Conservation (phyloP, 1,140 invertebrate species). For the Parasteatoda tepidariorum region DNA sequence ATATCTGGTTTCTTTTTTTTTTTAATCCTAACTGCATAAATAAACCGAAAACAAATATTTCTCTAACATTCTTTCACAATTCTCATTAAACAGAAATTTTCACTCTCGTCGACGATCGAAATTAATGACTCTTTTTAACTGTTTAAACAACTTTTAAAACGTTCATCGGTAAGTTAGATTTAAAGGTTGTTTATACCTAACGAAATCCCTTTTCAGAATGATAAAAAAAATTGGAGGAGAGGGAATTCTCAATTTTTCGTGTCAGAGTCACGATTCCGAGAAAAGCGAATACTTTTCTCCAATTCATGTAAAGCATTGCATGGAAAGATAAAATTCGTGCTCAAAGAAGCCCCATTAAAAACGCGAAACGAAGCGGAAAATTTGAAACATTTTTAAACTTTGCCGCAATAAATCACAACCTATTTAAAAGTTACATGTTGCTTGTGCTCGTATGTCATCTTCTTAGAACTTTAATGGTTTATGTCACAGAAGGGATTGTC, state of each 20-base stretch:
- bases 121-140: neutral
- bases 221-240: neutral
- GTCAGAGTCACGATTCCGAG: neutral
- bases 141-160: neutral
- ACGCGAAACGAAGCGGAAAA: conserved; percentile 51
- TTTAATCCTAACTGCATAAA: too few relatives aligned
- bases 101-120: too few relatives aligned
- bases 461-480: too few relatives aligned
- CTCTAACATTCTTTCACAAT: too few relatives aligned
- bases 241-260: neutral
- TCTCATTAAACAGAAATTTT: too few relatives aligned
- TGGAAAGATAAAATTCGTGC: neutral
- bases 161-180: neutral
- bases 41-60: too few relatives aligned
- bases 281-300: conserved; percentile 31
- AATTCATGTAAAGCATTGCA: neutral
- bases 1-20: too few relatives aligned
- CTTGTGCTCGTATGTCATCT: too few relatives aligned
- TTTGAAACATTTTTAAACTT: conserved; percentile 48
- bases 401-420: conserved; percentile 34
- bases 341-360: conserved; percentile 48
- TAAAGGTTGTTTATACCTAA: neutral
- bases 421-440: conserved; percentile 41
- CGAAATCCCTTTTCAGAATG: neutral
- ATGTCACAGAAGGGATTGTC: too few relatives aligned